phyloP scores from a whole-genome alignment of 2,888 invertebrate species.

The Orthosia gracilis region DNA sequence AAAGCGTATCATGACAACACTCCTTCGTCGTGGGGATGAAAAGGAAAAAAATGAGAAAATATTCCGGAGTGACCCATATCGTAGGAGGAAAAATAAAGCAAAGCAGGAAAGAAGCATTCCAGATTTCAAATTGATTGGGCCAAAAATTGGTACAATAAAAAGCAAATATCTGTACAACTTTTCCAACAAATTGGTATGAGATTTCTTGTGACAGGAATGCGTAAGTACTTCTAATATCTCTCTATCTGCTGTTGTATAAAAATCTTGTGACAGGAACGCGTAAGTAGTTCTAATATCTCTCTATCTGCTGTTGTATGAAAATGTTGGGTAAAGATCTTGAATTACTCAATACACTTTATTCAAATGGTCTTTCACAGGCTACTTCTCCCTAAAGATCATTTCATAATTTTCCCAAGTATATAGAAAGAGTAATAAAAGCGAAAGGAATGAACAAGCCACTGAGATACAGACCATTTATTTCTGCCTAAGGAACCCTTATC shows the following conservation, averaged over 20 bases:
- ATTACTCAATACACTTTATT: conserved; percentile 33
- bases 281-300: conserved; percentile 32
- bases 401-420: conserved; percentile 25
- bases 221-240: conserved; percentile 33
- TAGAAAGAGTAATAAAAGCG: conserved; percentile 42
- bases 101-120: conserved; percentile 59
- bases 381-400: conserved; percentile 29
- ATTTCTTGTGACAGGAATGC: conserved; percentile 43
- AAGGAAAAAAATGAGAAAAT: conserved; percentile 54
- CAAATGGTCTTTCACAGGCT: neutral
- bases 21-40: conserved; percentile 48
- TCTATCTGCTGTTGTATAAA: conserved; percentile 7
- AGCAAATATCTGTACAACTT: conserved; percentile 58
- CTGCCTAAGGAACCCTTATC: conserved; percentile 56
- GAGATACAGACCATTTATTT: conserved; percentile 53
- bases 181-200: conserved; percentile 57
- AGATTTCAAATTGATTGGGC: conserved; percentile 65
- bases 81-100: conserved; percentile 55
- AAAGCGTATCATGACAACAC: conserved; percentile 62
- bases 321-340: conserved; percentile 9
- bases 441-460: conserved; percentile 49
- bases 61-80: conserved; percentile 59
- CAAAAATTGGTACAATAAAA: conserved; percentile 64
- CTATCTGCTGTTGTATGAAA: conserved; percentile 13
- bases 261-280: conserved; percentile 39